Percentiles rank a stretch among this genome's conserved stretches.
These are phyloP conservation scores for Eupelmus urozonus DNA, from an alignment of 2,888 invertebrate genomes.

Conservation along the genomic window DNA sequence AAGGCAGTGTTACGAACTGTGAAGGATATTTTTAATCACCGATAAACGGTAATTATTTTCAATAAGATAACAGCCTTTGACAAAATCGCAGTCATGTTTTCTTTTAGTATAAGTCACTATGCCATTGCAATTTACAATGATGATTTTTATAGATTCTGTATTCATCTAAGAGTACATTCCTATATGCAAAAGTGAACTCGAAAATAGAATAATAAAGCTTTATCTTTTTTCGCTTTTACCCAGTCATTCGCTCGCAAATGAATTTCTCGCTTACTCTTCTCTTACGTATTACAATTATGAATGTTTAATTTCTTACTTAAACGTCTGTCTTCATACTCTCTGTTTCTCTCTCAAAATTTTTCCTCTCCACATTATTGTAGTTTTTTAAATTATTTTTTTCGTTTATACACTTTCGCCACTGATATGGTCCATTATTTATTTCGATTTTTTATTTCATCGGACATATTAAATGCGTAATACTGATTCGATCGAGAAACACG, in stretches of 20 bases:
- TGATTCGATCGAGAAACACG: constrained; percentile 70
- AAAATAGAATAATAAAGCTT: constrained; percentile 60
- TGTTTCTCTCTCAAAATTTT: constrained; percentile 11
- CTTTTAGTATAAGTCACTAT: constrained; percentile 50
- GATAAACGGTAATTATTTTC: constrained; percentile 43
- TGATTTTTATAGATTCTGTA: constrained; percentile 37
- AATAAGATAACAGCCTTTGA: constrained; percentile 14
- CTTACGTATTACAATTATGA: constrained; percentile 59
- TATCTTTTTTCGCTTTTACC: constrained; percentile 39
- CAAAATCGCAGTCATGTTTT: constrained; percentile 36
- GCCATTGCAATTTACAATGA: constrained; percentile 54
- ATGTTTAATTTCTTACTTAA: constrained; percentile 57
- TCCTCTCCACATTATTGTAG: constrained; percentile 14
- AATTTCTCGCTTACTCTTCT: constrained; percentile 40
- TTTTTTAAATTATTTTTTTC: too few species aligned
- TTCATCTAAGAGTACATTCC: constrained; percentile 41
- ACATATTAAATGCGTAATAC: constrained; percentile 67
- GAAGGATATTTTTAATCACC: constrained; percentile 16
- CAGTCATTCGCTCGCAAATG: constrained; percentile 52
- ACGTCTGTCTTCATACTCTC: constrained; percentile 36
- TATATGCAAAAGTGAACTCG: constrained; percentile 55
- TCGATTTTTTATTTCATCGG: constrained; percentile 69
- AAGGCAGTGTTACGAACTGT: not conserved
- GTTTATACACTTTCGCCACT: constrained; percentile 51
- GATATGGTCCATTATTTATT: constrained; percentile 68